Percentiles rank a stretch among this genome's conserved stretches.
These are phyloP conservation scores for Cyprinodon variegatus DNA, from an alignment of 2,113 vertebrate genomes.

Conservation along the genomic window DNA sequence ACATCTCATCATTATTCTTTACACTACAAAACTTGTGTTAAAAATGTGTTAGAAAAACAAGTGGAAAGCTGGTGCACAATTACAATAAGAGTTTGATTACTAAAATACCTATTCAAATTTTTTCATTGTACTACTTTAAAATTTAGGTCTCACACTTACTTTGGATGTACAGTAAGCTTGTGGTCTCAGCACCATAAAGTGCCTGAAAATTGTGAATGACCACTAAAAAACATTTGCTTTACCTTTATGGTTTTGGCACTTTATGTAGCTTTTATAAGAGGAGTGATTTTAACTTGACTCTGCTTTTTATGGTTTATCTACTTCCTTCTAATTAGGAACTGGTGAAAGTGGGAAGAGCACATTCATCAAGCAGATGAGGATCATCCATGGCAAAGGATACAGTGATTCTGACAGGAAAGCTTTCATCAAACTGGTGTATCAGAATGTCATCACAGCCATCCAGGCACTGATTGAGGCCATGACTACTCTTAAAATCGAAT, in stretches of 20 bases:
- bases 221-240: not conserved
- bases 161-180: too few species aligned
- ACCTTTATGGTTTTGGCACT: not conserved
- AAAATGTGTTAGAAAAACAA: too few species aligned
- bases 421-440: constrained; percentile 84
- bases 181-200: too few species aligned
- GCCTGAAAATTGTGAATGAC: too few species aligned
- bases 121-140: not conserved
- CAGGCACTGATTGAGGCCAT: constrained; percentile 84
- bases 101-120: not conserved
- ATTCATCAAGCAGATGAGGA: constrained; percentile 96
- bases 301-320: not conserved
- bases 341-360: constrained; percentile 91
- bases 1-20: too few species aligned
- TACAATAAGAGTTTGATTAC: not conserved
- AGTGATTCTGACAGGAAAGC: constrained; percentile 80
- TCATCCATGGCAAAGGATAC: constrained; percentile 91
- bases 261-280: not conserved
- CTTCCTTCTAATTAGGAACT: constrained; percentile 77
- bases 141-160: too few species aligned
- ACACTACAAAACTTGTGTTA: too few species aligned
- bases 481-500: constrained; percentile 79
- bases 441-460: constrained; percentile 86
- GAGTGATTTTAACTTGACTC: not conserved
- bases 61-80: too few species aligned